Percentiles rank a stretch among this genome's conserved stretches.
Conservation (phyloP, 2,888 invertebrate species). For the Nemoura dubitans region DNA sequence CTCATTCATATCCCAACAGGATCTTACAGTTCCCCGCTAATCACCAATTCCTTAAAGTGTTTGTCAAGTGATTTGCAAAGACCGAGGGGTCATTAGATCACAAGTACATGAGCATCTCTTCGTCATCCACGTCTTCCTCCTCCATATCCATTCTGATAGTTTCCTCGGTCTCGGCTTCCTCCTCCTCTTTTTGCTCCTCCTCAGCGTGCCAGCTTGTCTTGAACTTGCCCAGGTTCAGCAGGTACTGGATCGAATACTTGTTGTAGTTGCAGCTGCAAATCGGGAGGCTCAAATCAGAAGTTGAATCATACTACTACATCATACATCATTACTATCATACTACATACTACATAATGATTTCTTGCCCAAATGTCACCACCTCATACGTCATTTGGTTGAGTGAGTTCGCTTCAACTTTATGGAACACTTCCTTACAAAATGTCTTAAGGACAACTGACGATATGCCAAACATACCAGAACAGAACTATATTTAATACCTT, state of each 20-base stretch:
- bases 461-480: neutral
- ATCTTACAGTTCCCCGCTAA: too few relatives aligned
- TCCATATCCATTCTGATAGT: neutral
- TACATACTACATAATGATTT: too few relatives aligned
- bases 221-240: constrained; percentile 66
- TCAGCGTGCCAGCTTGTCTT: constrained; percentile 57
- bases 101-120: neutral
- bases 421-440: too few relatives aligned
- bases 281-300: constrained; percentile 45
- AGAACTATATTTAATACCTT: too few relatives aligned
- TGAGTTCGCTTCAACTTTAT: neutral
- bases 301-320: too few relatives aligned
- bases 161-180: constrained; percentile 15
- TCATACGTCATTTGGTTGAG: too few relatives aligned
- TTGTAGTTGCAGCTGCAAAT: constrained; percentile 86
- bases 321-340: too few relatives aligned
- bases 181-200: constrained; percentile 10
- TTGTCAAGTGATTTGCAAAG: too few relatives aligned
- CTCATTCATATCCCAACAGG: too few relatives aligned
- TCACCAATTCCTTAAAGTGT: too few relatives aligned
- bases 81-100: neutral
- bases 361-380: too few relatives aligned
- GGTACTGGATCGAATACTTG: constrained; percentile 81
- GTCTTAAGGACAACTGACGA: too few relatives aligned
- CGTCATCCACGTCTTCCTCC: neutral